A percentile compares a stretch with the other conserved stretches of the same genome.
phyloP scores from a whole-genome alignment of 1,140 invertebrate species.

The Atopsyche davidsoni region DNA sequence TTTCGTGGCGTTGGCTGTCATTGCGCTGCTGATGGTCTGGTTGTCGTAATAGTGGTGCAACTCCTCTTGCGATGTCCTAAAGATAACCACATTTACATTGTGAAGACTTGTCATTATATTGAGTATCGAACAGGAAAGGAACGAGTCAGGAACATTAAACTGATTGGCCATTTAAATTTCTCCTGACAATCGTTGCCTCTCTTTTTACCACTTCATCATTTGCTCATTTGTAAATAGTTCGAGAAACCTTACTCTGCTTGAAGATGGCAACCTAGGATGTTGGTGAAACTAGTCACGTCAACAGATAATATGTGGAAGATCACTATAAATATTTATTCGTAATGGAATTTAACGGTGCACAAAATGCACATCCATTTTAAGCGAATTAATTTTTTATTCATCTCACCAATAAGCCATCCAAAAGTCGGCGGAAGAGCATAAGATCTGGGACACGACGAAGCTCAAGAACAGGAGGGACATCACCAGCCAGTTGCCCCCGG shows the following conservation, averaged over 20 bases:
- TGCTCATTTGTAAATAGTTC: too few species aligned
- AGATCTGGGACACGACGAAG: conserved; percentile 15
- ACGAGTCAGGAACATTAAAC: too few species aligned
- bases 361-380: not conserved
- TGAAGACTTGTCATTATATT: not conserved
- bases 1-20: conserved; percentile 1
- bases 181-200: too few species aligned
- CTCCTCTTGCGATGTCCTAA: conserved; percentile 29
- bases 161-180: too few species aligned
- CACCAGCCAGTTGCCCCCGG: conserved; percentile 14
- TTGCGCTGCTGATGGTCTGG: not conserved
- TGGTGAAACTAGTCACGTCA: too few species aligned
- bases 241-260: too few species aligned
- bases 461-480: conserved; percentile 9
- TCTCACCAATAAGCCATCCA: conserved; percentile 29
- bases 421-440: conserved; percentile 22
- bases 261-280: too few species aligned
- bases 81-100: conserved; percentile 2
- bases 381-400: conserved; percentile 1
- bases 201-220: too few species aligned
- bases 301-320: too few species aligned
- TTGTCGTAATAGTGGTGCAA: conserved; percentile 13
- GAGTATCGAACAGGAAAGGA: not conserved
- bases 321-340: too few species aligned
- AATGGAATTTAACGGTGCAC: conserved; percentile 1